Conservation (phyloP, 37 sponge, comb jelly and placozoan genomes). For the Theonella swinhoei region DNA sequence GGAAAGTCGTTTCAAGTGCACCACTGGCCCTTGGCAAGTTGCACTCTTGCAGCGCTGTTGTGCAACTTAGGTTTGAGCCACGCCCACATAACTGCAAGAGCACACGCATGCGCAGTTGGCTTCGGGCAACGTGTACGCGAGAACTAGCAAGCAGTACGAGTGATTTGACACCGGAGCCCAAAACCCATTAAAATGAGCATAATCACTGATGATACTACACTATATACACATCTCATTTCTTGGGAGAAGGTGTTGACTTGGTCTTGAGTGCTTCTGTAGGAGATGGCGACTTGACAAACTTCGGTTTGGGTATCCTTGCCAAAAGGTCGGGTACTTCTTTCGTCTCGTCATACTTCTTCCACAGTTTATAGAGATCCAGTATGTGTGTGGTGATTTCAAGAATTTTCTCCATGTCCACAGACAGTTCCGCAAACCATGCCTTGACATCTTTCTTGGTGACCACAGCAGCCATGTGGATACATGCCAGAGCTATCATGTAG, state of each 20-base stretch:
- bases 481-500: slow-evolving; percentile 91
- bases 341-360: slow-evolving; percentile 93
- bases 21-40: no score
- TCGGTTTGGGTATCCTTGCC: slow-evolving; percentile 77
- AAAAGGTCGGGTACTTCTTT: slow-evolving; percentile 88
- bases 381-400: slow-evolving; percentile 87
- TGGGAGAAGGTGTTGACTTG: slow-evolving; percentile 53
- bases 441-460: slow-evolving; percentile 94
- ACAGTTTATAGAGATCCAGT: slow-evolving; percentile 90
- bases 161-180: no score
- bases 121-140: no score
- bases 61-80: no score
- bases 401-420: slow-evolving; percentile 86
- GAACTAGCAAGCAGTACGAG: no score
- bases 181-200: no score
- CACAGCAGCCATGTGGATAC: slow-evolving; percentile 96
- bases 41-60: no score
- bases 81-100: no score
- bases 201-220: no score
- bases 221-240: not conserved
- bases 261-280: slow-evolving; percentile 25
- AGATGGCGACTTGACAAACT: slow-evolving; percentile 55
- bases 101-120: no score
- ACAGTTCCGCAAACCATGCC: slow-evolving; percentile 88
- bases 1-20: no score